Conservation (phyloP, 1,140 invertebrate genomes). For the Stenopsyche tienmushanensis region DNA sequence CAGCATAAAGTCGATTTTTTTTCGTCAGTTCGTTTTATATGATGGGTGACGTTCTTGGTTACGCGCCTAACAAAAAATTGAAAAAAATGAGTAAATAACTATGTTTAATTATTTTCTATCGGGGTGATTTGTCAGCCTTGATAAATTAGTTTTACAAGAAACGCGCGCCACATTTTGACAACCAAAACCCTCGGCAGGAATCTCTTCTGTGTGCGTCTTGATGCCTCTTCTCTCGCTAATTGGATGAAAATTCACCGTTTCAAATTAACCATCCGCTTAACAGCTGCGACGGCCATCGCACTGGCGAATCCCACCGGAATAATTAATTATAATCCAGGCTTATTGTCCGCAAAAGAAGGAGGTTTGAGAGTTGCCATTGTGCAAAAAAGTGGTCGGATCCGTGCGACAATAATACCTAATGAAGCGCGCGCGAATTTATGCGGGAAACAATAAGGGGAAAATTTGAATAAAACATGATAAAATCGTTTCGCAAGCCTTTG, state of each 20-base stretch:
- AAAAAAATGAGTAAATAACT: background rate
- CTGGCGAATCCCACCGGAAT: slow-evolving; percentile 23
- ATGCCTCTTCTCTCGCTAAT: slow-evolving; percentile 25
- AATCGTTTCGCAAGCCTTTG: background rate
- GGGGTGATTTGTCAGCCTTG: too few relatives aligned
- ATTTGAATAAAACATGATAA: background rate
- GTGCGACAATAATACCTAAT: slow-evolving; percentile 20
- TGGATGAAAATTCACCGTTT: slow-evolving; percentile 35
- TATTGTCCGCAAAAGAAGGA: slow-evolving; percentile 21
- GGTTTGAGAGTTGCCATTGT: background rate
- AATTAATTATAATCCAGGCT: slow-evolving; percentile 32
- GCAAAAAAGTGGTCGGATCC: background rate
- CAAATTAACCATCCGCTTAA: slow-evolving; percentile 33
- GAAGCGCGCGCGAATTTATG: slow-evolving; percentile 11
- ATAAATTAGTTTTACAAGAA: too few relatives aligned
- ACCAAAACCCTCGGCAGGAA: background rate
- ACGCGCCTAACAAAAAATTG: too few relatives aligned
- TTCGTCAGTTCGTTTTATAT: too few relatives aligned
- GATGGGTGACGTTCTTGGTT: too few relatives aligned
- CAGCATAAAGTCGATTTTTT: too few relatives aligned
- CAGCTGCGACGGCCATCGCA: slow-evolving; percentile 13
- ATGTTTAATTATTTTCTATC: background rate
- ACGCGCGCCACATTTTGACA: too few relatives aligned
- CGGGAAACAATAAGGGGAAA: slow-evolving; percentile 4
- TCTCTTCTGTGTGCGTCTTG: slow-evolving; percentile 26